These are phyloP conservation scores for Rutilus rutilus DNA, from an alignment of 2,113 vertebrate genomes.

Conservation along the genomic window DNA sequence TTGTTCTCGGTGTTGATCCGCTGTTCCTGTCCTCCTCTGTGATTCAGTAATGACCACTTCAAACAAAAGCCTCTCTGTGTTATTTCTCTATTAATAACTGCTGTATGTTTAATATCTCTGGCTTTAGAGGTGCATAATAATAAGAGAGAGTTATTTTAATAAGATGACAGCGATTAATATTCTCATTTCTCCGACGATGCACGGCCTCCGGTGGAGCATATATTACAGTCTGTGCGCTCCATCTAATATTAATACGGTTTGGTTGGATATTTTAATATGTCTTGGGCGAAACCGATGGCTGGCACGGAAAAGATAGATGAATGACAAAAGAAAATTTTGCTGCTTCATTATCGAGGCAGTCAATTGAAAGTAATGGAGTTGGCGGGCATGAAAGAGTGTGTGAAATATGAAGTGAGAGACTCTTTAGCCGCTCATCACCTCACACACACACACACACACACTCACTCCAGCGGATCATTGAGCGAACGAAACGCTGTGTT, in stretches of 20 bases:
- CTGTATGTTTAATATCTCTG: conserved; percentile 61
- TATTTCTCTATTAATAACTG: conserved; percentile 47
- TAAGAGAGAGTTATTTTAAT: conserved; percentile 65
- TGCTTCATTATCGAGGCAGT: conserved; percentile 68
- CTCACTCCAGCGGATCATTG: neutral
- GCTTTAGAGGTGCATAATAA: conserved; percentile 58
- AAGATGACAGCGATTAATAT: conserved; percentile 73
- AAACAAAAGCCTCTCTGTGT: conserved; percentile 13
- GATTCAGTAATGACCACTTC: conserved; percentile 13
- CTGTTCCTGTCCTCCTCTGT: neutral
- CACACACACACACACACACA: neutral
- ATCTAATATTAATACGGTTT: conserved; percentile 77
- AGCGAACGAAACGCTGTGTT: too few species aligned
- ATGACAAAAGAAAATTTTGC: conserved; percentile 69
- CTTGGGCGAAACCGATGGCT: conserved; percentile 69
- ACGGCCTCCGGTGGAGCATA: conserved; percentile 62
- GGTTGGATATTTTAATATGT: conserved; percentile 71
- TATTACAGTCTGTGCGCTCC: conserved; percentile 73
- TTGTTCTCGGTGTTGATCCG: neutral
- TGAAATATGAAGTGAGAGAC: conserved; percentile 66
- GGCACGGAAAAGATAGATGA: conserved; percentile 71
- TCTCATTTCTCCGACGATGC: conserved; percentile 61
- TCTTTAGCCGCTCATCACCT: conserved; percentile 46
- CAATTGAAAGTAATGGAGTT: conserved; percentile 66
- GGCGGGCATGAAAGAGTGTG: conserved; percentile 59